Base-by-base conservation (phyloP, 1,140 invertebrate species). In the Elysia chlorotica region DNA sequence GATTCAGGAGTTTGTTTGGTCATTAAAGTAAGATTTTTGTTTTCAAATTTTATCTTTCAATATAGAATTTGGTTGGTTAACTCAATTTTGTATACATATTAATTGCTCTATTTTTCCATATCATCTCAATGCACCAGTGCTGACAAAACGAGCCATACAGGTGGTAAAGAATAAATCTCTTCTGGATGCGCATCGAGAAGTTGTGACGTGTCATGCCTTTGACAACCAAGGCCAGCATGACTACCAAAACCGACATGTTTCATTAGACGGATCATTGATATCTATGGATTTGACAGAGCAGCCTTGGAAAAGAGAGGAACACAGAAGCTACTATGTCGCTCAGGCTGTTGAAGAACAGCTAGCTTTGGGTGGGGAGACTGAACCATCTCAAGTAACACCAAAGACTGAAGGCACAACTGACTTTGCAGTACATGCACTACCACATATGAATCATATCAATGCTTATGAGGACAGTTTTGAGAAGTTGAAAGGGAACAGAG, bases 91-190 rank as follows among this genome's bases (percentile, higher is more conserved):
- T n/a, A n/a, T n/a, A n/a, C n/a, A n/a, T n/a, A n/a, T n/a, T n/a
- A n/a, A n/a, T n/a, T n/a, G n/a, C n/a, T n/a, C n/a, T n/a, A n/a
- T n/a, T n/a, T n/a, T n/a, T n/a, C n/a, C n/a, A n/a, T n/a, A n/a
- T n/a, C n/a, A n/a, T n/a, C n/a, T n/a, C n/a, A n/a, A n/a, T n/a
- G n/a, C n/a, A n/a, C n/a, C 69, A 71, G 69, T 71, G 21, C 54
- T 71, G 28, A 63, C 69, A 14, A 71, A 63, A 53, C 35, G 69
- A 37, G 69, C 69, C 23, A 48, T 71, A 14, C 57, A 62, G 36
- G 31, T 71, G 4, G 59, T 71, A 19, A 38, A 63, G 36, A 63
- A 71, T 17, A 63, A 71, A 19, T 71, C 69, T n/a, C 31, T 62
- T 30, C 33, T 31, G 10, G 59, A 48, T 14, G 59, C 36, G 4